Conservation (phyloP, 2,888 invertebrate species). For the Criorhina ranunculi region DNA sequence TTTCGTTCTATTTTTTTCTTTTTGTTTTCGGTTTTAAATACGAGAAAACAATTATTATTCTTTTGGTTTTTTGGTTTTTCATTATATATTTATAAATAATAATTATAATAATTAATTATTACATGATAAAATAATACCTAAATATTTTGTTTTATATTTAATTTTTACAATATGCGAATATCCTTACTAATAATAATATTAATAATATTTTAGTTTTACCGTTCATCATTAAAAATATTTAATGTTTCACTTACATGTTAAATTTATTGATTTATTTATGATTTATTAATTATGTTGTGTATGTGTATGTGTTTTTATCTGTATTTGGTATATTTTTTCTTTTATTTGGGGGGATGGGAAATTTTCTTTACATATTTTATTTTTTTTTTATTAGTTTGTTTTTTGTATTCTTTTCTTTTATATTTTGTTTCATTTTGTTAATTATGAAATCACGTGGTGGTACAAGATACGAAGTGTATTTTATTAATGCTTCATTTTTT, state of each 20-base stretch:
- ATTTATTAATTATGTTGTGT: conserved; percentile 29
- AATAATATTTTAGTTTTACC: conserved; percentile 67
- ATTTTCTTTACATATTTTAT: conserved; percentile 38
- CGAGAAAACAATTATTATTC: conserved; percentile 69
- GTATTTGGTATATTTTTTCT: conserved; percentile 69
- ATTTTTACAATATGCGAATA: conserved; percentile 74
- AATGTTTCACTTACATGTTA: conserved; percentile 52
- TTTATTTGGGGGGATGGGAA: conserved; percentile 67
- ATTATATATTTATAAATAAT: conserved; percentile 72
- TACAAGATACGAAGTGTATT: conserved; percentile 78
- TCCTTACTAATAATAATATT: conserved; percentile 66
- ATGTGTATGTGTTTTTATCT: conserved; percentile 38
- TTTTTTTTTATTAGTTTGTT: conserved; percentile 27
- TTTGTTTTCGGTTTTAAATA: conserved; percentile 50
- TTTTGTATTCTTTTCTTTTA: conserved; percentile 51
- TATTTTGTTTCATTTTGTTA: conserved; percentile 69
- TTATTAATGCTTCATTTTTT: conserved; percentile 66
- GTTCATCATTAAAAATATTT: conserved; percentile 72
- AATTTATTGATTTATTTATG: conserved; percentile 66
- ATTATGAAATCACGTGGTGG: conserved; percentile 80
- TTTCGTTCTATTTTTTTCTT: conserved; percentile 51
- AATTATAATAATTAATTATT: conserved; percentile 74
- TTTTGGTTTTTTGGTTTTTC: conserved; percentile 36
- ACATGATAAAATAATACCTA: conserved; percentile 77
- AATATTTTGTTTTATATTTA: conserved; percentile 70